These are phyloP conservation scores for Caenorhabditis uteleia DNA, from an alignment of 2,888 invertebrate species.

Conservation along the genomic window DNA sequence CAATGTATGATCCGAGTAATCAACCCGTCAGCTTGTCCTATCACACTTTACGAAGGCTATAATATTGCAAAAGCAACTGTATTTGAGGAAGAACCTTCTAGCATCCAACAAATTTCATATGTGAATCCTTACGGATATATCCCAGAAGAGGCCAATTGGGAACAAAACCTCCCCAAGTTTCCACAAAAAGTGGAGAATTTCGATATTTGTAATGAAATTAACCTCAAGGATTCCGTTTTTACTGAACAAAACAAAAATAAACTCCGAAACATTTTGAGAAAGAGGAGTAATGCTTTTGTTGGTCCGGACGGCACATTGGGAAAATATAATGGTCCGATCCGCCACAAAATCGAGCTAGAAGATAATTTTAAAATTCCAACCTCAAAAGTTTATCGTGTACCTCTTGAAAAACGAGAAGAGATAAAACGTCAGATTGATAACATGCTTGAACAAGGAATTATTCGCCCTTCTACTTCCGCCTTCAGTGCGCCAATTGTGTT, in stretches of 20 bases:
- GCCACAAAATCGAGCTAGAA: slow-evolving; percentile 15
- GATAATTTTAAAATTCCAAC: background rate
- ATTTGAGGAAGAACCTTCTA: too few relatives aligned
- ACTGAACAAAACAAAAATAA: slow-evolving; percentile 1
- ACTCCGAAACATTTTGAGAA: slow-evolving; percentile 2
- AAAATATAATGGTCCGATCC: slow-evolving; percentile 13
- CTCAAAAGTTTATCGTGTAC: slow-evolving; percentile 1
- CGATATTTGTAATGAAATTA: background rate
- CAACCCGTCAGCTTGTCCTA: too few relatives aligned
- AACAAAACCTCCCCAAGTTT: too few relatives aligned
- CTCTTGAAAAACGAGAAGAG: slow-evolving; percentile 13
- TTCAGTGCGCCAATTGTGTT: slow-evolving; percentile 21
- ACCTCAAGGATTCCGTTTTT: background rate
- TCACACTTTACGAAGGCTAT: too few relatives aligned
- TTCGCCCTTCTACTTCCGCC: slow-evolving; percentile 3
- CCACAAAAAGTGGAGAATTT: too few relatives aligned
- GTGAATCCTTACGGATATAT: too few relatives aligned
- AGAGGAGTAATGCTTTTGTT: slow-evolving; percentile 14
- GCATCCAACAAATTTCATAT: too few relatives aligned
- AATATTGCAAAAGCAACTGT: too few relatives aligned
- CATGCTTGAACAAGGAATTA: slow-evolving; percentile 13
- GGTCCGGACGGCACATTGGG: slow-evolving; percentile 22
- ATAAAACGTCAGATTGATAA: slow-evolving; percentile 9
- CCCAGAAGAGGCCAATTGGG: too few relatives aligned
- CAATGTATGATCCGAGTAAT: too few relatives aligned